A percentile compares a stretch with the other conserved stretches of the same genome.
Conservation (phyloP, 2,888 invertebrate genomes). For the Caenorhabditis sulstoni region DNA sequence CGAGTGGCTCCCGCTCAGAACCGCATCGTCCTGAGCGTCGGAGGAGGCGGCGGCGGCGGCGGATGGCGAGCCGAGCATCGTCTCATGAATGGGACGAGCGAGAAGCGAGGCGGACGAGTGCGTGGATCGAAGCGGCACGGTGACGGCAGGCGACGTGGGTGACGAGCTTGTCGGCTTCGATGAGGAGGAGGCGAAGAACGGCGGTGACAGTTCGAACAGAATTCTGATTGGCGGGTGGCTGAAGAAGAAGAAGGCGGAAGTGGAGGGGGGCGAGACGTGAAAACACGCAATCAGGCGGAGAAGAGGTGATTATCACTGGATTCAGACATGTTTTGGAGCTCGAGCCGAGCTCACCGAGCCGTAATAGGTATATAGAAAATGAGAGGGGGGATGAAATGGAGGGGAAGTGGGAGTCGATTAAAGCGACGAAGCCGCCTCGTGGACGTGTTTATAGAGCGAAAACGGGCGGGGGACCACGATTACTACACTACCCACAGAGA, state of each 20-base stretch:
- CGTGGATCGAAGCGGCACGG: constrained; percentile 33
- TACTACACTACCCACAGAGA: constrained; percentile 17
- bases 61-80: constrained; percentile 37
- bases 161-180: constrained; percentile 21
- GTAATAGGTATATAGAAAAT: constrained; percentile 15
- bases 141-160: constrained; percentile 17
- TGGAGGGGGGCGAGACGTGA: no score
- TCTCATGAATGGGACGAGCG: constrained; percentile 39
- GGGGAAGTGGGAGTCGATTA: constrained; percentile 20
- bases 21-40: constrained; percentile 42
- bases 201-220: constrained; percentile 59
- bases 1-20: constrained; percentile 17
- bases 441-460: constrained; percentile 17
- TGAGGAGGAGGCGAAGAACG: constrained; percentile 45
- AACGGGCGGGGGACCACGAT: constrained; percentile 17
- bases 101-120: constrained; percentile 47
- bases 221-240: constrained; percentile 30
- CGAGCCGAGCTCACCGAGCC: constrained; percentile 10
- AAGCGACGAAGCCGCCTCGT: constrained; percentile 17
- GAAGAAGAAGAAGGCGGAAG: background rate
- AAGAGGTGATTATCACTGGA: constrained; percentile 19
- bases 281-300: constrained; percentile 2
- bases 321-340: constrained; percentile 1
- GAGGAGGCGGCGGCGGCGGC: no score
- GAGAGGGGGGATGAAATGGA: constrained; percentile 19